These are phyloP conservation scores for Momotus momota DNA, from an alignment of 2,797 vertebrate genomes.

Conservation along the genomic window DNA sequence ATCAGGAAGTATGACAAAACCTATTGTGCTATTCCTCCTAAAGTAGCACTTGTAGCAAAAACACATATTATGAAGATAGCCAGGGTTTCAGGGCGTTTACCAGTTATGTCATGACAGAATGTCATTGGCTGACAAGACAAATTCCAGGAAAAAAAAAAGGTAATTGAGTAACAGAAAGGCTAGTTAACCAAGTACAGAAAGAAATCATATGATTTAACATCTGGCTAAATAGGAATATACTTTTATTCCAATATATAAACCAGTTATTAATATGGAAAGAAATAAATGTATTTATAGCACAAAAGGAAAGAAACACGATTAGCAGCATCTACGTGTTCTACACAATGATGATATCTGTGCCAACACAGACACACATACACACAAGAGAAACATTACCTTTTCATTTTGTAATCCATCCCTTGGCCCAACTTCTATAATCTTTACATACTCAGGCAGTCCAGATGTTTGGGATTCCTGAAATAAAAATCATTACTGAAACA, in stretches of 20 bases:
- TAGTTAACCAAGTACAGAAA: not conserved
- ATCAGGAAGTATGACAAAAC: not conserved
- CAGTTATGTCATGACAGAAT: not conserved
- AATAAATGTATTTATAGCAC: not conserved
- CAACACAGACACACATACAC: not conserved
- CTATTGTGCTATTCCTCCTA: not conserved
- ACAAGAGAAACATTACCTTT: slow-evolving; percentile 82
- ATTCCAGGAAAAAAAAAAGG: not conserved
- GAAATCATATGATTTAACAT: not conserved
- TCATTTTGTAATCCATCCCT: slow-evolving; percentile 97
- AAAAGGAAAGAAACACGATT: not conserved
- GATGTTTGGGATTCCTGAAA: slow-evolving; percentile 80
- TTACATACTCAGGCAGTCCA: slow-evolving; percentile 88
- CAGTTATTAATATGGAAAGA: not conserved
- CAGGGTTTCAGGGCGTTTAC: not conserved
- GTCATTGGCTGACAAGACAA: not conserved
- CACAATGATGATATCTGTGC: not conserved
- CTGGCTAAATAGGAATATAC: not conserved
- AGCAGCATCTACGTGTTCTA: not conserved
- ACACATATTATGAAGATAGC: not conserved
- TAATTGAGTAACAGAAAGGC: not conserved
- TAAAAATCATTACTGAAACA: slow-evolving; percentile 17
- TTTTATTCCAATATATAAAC: not conserved
- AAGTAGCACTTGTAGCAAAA: not conserved
- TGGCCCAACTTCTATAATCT: slow-evolving; percentile 96